phyloP scores from a whole-genome alignment of 2,888 invertebrate genomes.

The Cremastinae sp. region DNA sequence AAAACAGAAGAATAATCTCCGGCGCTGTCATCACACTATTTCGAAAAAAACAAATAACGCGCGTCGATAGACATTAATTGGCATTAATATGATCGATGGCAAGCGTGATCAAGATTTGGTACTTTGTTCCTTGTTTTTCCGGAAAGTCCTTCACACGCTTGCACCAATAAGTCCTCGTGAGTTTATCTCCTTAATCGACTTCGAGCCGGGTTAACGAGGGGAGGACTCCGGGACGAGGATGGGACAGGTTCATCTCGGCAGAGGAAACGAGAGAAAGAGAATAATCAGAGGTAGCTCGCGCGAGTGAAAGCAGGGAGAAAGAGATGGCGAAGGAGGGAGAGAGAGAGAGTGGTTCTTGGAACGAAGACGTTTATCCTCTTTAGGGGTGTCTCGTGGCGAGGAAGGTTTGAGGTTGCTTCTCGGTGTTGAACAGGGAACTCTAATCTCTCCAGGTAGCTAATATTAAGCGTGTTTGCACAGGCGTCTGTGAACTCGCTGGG shows the following conservation, averaged over 20 bases:
- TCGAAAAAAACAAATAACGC: too few relatives aligned
- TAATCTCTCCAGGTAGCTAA: slow-evolving; percentile 69
- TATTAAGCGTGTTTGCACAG: slow-evolving; percentile 70
- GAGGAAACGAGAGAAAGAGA: slow-evolving; percentile 21
- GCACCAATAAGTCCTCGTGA: slow-evolving; percentile 39
- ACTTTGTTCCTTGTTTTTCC: slow-evolving; percentile 27
- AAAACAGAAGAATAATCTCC: too few relatives aligned
- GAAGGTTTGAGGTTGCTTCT: slow-evolving; percentile 14
- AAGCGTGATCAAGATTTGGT: slow-evolving; percentile 25
- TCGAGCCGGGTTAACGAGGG: slow-evolving; percentile 53
- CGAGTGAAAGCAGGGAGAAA: neutral
- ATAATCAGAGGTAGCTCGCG: slow-evolving; percentile 14
- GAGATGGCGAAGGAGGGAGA: slow-evolving; percentile 10
- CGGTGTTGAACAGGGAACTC: slow-evolving; percentile 63
- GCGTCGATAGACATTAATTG: neutral
- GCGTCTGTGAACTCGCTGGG: slow-evolving; percentile 63
- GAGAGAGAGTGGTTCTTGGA: slow-evolving; percentile 37
- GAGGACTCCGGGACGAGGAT: slow-evolving; percentile 49
- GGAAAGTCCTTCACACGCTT: slow-evolving; percentile 7
- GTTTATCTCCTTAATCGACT: slow-evolving; percentile 60
- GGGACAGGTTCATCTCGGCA: slow-evolving; percentile 9
- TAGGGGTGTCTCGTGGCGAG: slow-evolving; percentile 45
- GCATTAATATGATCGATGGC: neutral
- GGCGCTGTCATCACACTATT: too few relatives aligned
- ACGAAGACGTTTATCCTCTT: slow-evolving; percentile 62